Evolutionary conservation across 2,797 vertebrate species (phyloP).

Genomic region (Selene dorsalis): DNA sequence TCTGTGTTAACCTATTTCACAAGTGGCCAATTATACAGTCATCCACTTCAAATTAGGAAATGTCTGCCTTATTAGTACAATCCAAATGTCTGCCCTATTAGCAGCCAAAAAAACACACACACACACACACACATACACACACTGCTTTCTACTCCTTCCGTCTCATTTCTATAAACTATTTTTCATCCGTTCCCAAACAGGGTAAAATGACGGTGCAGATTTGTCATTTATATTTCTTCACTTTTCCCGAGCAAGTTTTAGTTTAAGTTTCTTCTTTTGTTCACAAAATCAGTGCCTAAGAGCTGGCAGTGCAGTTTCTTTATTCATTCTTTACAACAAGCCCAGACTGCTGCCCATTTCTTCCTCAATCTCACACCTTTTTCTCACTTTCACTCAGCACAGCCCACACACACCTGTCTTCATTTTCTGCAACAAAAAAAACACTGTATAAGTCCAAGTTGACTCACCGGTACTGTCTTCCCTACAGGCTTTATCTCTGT

Average conservation of each 20-base stretch:
- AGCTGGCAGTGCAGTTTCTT: constrained; percentile 33
- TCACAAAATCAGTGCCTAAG: constrained; percentile 9
- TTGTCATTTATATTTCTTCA: constrained; percentile 29
- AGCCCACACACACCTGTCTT: constrained; percentile 76
- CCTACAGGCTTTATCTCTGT: constrained; percentile 90
- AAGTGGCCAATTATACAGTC: constrained; percentile 75
- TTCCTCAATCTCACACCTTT: constrained; percentile 62
- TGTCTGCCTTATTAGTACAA: constrained; percentile 56
- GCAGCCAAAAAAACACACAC: constrained; percentile 7
- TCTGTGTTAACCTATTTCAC: constrained; percentile 66
- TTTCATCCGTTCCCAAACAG: constrained; percentile 19
- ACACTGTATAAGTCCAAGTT: constrained; percentile 49
- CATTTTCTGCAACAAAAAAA: constrained; percentile 64
- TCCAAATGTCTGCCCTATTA: constrained; percentile 61
- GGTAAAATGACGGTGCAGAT: constrained; percentile 15
- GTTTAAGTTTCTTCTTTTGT: constrained; percentile 25
- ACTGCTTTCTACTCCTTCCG: constrained; percentile 22
- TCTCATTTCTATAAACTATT: constrained; percentile 49
- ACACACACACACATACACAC: neutral
- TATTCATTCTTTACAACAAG: constrained; percentile 43
- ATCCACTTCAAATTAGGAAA: constrained; percentile 53
- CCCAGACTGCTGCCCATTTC: constrained; percentile 50
- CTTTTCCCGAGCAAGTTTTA: constrained; percentile 39
- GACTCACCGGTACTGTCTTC: constrained; percentile 48
- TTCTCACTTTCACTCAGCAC: constrained; percentile 59